Percentiles rank a stretch among this genome's conserved stretches.
phyloP scores from a whole-genome alignment of 1,140 invertebrate species.

The Adelges cooleyi region DNA sequence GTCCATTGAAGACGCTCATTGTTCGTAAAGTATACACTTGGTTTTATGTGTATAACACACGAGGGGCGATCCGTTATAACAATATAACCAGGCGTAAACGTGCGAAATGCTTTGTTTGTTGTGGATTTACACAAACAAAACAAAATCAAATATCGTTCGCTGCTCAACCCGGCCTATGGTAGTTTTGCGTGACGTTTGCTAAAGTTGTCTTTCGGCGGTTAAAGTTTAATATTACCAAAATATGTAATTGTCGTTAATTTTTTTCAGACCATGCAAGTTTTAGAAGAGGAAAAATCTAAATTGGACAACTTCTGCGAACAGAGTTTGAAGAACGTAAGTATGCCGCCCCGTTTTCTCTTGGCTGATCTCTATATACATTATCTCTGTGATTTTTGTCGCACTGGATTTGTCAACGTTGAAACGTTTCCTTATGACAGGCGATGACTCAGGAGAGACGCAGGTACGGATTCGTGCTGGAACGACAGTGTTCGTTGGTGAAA shows the following conservation, averaged over 20 bases:
- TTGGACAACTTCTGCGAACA: slow-evolving; percentile 80
- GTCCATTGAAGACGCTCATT: slow-evolving; percentile 22
- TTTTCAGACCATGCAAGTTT: slow-evolving; percentile 70
- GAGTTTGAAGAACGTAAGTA: slow-evolving; percentile 81
- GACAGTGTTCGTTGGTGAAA: slow-evolving; percentile 81
- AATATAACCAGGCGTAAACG: background rate
- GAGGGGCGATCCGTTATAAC: background rate
- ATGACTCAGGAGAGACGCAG: slow-evolving; percentile 85
- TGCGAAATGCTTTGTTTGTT: background rate
- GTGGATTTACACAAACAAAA: slow-evolving; percentile 1
- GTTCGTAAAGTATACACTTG: background rate
- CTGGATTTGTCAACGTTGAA: too few relatives aligned
- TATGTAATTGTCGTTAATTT: slow-evolving; percentile 31
- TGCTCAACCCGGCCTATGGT: background rate
- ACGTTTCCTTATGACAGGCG: slow-evolving; percentile 57
- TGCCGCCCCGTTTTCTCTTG: too few relatives aligned
- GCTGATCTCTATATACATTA: too few relatives aligned
- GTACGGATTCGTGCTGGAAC: slow-evolving; percentile 84
- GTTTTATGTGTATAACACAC: background rate
- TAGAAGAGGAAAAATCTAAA: slow-evolving; percentile 83
- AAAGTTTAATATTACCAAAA: background rate
- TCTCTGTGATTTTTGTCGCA: too few relatives aligned
- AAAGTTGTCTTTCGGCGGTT: background rate
- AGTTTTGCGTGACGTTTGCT: background rate
- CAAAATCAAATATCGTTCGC: background rate